Evolutionary conservation across 1,140 invertebrate species (phyloP).

Genomic region (Panagrolaimus sp.): DNA sequence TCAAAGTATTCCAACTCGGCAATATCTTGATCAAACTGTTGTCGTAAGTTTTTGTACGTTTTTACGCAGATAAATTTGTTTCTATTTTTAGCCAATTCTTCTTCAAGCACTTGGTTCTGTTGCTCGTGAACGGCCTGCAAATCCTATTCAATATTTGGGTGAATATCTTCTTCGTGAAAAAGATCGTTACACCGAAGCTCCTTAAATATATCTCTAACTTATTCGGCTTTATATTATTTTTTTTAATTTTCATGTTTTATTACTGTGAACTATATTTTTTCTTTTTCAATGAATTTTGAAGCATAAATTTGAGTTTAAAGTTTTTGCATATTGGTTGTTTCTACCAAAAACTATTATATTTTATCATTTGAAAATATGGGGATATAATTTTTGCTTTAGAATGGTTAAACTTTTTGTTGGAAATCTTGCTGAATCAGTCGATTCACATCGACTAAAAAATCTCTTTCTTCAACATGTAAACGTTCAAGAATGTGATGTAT

Average conservation of each 20-base stretch:
- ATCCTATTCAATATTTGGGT: constrained; percentile 88
- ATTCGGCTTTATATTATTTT: not conserved
- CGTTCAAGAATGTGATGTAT: constrained; percentile 58
- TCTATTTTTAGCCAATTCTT: constrained; percentile 85
- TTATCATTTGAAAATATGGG: too few relatives aligned
- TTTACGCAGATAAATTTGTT: too few relatives aligned
- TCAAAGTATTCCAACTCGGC: constrained; percentile 83
- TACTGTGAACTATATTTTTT: not conserved
- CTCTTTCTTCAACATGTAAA: constrained; percentile 48
- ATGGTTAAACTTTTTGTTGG: constrained; percentile 58
- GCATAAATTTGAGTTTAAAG: too few relatives aligned
- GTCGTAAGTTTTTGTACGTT: too few relatives aligned
- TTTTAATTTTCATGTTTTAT: constrained; percentile 10
- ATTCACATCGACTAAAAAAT: constrained; percentile 47
- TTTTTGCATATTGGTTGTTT: too few relatives aligned
- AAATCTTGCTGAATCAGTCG: constrained; percentile 53
- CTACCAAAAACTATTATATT: too few relatives aligned
- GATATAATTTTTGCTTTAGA: constrained; percentile 17
- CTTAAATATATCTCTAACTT: too few relatives aligned
- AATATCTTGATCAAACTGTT: constrained; percentile 93
- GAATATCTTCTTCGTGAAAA: constrained; percentile 86
- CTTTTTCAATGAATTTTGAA: not conserved
- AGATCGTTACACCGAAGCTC: constrained; percentile 67
- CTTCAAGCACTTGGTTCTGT: constrained; percentile 78
- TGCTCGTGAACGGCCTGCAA: constrained; percentile 69